A percentile compares a stretch with the other conserved stretches of the same genome.
Conservation (phyloP, 1,140 invertebrate species). For the Drosophila micromelanica region DNA sequence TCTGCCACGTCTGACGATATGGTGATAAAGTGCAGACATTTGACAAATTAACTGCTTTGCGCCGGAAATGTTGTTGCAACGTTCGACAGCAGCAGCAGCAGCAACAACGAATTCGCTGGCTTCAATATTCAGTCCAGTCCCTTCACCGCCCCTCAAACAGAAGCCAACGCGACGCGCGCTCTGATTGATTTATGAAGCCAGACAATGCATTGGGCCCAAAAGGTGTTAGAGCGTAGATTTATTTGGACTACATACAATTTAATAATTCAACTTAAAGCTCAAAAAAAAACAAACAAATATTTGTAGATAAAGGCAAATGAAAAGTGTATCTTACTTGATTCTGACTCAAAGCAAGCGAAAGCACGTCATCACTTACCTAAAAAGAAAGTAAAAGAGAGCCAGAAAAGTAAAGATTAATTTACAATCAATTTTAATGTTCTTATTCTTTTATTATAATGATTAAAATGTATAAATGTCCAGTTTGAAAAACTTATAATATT, state of each 20-base stretch:
- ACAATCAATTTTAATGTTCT: not conserved
- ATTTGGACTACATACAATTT: not conserved
- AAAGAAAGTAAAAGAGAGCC: slow-evolving; percentile 44
- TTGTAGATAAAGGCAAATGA: slow-evolving; percentile 22
- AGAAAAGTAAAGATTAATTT: not conserved
- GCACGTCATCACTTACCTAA: slow-evolving; percentile 82
- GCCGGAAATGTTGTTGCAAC: slow-evolving; percentile 72
- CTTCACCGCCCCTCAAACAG: slow-evolving; percentile 1
- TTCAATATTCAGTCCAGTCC: not conserved
- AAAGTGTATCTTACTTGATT: slow-evolving; percentile 74
- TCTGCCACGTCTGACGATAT: slow-evolving; percentile 60
- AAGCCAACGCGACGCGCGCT: slow-evolving; percentile 20
- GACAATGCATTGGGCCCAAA: slow-evolving; percentile 28
- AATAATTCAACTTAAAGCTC: slow-evolving; percentile 5
- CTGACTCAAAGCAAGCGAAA: slow-evolving; percentile 79
- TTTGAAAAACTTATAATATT: slow-evolving; percentile 7
- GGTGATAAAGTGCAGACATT: slow-evolving; percentile 83
- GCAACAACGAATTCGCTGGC: slow-evolving; percentile 12
- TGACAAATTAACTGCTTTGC: slow-evolving; percentile 83
- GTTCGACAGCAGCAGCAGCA: slow-evolving; percentile 57
- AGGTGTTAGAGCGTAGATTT: slow-evolving; percentile 36
- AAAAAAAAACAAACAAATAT: slow-evolving; percentile 22
- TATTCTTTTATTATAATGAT: too few relatives aligned
- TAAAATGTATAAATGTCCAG: too few relatives aligned
- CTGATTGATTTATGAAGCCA: slow-evolving; percentile 54